Base-by-base conservation (phyloP, 2,113 vertebrate genomes). In the Pygathrix nemaeus region DNA sequence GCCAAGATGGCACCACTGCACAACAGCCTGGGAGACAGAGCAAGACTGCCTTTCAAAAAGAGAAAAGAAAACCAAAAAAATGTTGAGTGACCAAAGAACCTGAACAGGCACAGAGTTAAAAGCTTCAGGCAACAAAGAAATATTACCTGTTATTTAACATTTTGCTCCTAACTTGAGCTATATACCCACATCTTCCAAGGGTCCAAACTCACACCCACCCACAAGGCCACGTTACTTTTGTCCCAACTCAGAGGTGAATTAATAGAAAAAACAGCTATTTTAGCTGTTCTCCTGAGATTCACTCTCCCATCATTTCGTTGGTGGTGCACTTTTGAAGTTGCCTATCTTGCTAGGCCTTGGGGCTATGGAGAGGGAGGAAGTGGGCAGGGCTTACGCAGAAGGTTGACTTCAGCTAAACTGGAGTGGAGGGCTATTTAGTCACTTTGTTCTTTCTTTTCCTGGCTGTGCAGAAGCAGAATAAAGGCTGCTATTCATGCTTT, bases 291-390 rank as follows among this genome's bases (percentile, higher is more conserved):
- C 13, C 45, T 25, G n/a, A 18, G 4, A 11, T 16, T 20, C 8
- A 0, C 8, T 45, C 72, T 3, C 6, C 6, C 2, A 8, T 17
- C 35, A 0, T 64, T 64, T 12, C 16, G 3, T n/a, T 25, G 50
- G n/a, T 21, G 1, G 0, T 43, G 55, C 25, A 3, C 5, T 8
- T 52, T 45, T n/a, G 55, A 3, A 1, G 38, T 17, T 17, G 5
- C 6, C 25, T 8, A 1, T 11, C 8, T 11, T 35, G 18, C 27
- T 9, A 11, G 35, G 38, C 23, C 55, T 55, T 7, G 18, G 45
- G 79, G 18, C 3, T 21, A 5, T 4, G 0, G 5, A 40, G 23
- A 55, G 55, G 21, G 4, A 30, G 14, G 27, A 35, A 45, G 45
- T 2, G 0, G 43, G 9, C 16, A 3, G 1, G 23, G 12, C 38